Evolutionary conservation across 2,888 invertebrate genomes (phyloP).

Genomic region (Blastobasis lacticolella): DNA sequence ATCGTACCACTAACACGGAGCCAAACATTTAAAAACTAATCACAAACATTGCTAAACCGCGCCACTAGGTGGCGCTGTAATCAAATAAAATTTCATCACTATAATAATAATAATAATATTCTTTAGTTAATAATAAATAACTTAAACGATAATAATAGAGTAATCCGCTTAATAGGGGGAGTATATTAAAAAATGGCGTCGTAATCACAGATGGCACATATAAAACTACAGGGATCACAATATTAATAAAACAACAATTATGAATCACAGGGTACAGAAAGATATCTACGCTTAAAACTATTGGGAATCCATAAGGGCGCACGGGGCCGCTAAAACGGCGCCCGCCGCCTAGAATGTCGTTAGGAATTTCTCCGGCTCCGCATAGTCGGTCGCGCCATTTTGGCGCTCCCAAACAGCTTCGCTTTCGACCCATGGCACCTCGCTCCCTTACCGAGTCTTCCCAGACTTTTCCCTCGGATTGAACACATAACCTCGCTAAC

Average conservation of each 20-base stretch:
- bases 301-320: slow-evolving; percentile 31
- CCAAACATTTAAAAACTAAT: no score
- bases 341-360: background rate
- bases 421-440: slow-evolving; percentile 15
- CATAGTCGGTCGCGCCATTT: slow-evolving; percentile 15
- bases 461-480: slow-evolving; percentile 13
- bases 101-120: no score
- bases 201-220: slow-evolving; percentile 61
- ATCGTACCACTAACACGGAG: no score
- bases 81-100: no score
- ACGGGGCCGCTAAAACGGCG: slow-evolving; percentile 17
- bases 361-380: background rate
- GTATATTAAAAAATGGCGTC: slow-evolving; percentile 49
- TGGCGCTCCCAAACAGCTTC: slow-evolving; percentile 14
- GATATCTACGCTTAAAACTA: slow-evolving; percentile 56
- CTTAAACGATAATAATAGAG: slow-evolving; percentile 43
- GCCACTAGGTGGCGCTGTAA: no score
- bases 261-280: slow-evolving; percentile 60
- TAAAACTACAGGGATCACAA: slow-evolving; percentile 55
- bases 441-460: slow-evolving; percentile 9
- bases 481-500: slow-evolving; percentile 21
- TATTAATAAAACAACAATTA: slow-evolving; percentile 51
- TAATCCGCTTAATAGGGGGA: slow-evolving; percentile 32
- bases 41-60: no score
- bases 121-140: slow-evolving; percentile 15